Evolutionary conservation across 2,113 vertebrate species (phyloP).

Genomic region (Halichoeres trimaculatus): DNA sequence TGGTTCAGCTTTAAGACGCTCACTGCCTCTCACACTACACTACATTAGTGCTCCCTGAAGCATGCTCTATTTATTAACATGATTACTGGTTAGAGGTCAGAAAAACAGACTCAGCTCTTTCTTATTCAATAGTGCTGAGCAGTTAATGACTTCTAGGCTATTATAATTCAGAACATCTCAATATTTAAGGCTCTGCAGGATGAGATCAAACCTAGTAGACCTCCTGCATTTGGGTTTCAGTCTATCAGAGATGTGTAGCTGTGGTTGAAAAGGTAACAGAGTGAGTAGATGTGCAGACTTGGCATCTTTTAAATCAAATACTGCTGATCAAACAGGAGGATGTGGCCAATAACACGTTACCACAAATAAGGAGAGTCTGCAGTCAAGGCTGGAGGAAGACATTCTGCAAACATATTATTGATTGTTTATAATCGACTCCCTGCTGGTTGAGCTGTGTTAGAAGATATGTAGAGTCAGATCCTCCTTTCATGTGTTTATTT

Average conservation of each 20-base stretch:
- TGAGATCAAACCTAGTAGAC: background rate
- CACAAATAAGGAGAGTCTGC: background rate
- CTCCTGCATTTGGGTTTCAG: background rate
- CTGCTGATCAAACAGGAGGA: background rate
- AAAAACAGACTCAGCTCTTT: constrained; percentile 39
- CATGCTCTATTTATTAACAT: constrained; percentile 12
- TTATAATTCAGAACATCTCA: constrained; percentile 5
- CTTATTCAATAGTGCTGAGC: constrained; percentile 28
- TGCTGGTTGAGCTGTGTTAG: background rate
- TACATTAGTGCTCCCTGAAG: background rate
- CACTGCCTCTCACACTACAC: background rate
- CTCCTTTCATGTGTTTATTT: too few species aligned
- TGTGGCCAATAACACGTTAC: background rate
- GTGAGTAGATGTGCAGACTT: background rate
- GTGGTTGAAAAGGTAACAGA: background rate
- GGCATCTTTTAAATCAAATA: constrained; percentile 11
- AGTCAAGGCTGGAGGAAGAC: background rate
- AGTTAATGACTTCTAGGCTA: constrained; percentile 2
- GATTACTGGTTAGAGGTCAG: constrained; percentile 31
- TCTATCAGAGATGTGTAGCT: background rate
- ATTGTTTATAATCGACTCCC: background rate
- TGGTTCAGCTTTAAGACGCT: constrained; percentile 1
- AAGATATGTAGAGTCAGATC: too few species aligned
- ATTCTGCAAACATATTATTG: background rate
- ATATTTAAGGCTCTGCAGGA: background rate